These are phyloP conservation scores for Drosophila varians DNA, from an alignment of 1,140 invertebrate species.

Conservation along the genomic window DNA sequence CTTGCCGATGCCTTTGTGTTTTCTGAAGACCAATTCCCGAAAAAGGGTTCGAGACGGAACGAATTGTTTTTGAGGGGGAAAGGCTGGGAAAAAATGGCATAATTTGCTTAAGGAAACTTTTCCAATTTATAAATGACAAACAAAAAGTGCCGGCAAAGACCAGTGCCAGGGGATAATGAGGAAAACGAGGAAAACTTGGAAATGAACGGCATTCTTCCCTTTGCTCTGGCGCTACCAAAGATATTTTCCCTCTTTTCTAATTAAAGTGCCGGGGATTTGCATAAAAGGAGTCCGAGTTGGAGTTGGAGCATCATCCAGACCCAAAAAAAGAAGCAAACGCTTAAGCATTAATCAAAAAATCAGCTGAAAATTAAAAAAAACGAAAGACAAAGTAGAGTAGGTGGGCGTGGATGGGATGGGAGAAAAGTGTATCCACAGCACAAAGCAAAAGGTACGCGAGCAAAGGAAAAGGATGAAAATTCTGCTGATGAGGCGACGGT, in stretches of 20 bases:
- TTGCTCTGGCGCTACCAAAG: neutral
- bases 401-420: neutral
- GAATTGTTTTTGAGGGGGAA: conserved; percentile 16
- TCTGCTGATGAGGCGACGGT: conserved; percentile 39
- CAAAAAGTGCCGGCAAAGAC: conserved; percentile 51
- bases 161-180: conserved; percentile 53
- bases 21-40: neutral
- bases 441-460: conserved; percentile 35
- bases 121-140: conserved; percentile 83
- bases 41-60: conserved; percentile 29
- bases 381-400: conserved; percentile 21
- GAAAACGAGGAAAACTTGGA: conserved; percentile 64
- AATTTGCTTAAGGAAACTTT: conserved; percentile 82
- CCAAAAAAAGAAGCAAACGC: conserved; percentile 54
- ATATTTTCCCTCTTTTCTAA: conserved; percentile 57
- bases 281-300: conserved; percentile 42
- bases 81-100: conserved; percentile 63
- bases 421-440: conserved; percentile 1
- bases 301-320: neutral
- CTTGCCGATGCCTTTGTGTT: conserved; percentile 5
- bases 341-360: conserved; percentile 82
- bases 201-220: conserved; percentile 57
- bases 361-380: conserved; percentile 76
- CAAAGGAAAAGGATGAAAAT: conserved; percentile 38
- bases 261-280: conserved; percentile 76